Percentiles rank a stretch among this genome's conserved stretches.
phyloP scores from a whole-genome alignment of 2,888 invertebrate genomes.

The Hydroisotoma schaefferi region DNA sequence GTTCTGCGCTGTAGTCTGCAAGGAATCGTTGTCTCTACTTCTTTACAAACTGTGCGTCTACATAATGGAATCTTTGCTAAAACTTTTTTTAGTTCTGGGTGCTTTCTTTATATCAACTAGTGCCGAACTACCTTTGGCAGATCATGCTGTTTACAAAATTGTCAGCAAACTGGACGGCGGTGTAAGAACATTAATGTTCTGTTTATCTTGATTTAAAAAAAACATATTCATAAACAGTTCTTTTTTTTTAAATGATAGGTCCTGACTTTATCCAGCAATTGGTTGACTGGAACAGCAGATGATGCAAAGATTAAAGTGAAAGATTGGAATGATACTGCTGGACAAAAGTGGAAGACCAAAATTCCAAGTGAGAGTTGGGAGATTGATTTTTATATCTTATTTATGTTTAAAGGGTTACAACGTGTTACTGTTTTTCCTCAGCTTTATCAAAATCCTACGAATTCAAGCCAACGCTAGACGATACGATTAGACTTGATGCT shows the following conservation, averaged over 20 bases:
- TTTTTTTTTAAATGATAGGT: background rate
- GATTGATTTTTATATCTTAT: background rate
- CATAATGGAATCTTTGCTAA: too few relatives aligned
- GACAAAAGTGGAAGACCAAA: conserved; percentile 26
- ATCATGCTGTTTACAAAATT: conserved; percentile 23
- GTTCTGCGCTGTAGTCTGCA: too few relatives aligned
- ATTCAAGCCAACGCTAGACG: conserved; percentile 26
- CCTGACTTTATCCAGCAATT: background rate
- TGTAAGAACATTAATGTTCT: conserved; percentile 8
- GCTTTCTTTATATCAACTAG: too few relatives aligned
- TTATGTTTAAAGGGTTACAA: background rate
- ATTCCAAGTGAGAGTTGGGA: conserved; percentile 11
- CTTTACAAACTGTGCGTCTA: too few relatives aligned
- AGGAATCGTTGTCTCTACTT: too few relatives aligned
- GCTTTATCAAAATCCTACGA: conserved; percentile 21
- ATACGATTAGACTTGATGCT: background rate
- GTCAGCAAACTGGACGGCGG: conserved; percentile 18
- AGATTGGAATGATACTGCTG: conserved; percentile 12
- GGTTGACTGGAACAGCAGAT: background rate
- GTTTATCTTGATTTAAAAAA: background rate
- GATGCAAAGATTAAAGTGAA: conserved; percentile 4
- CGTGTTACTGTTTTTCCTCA: background rate
- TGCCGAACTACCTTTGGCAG: background rate
- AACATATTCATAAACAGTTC: background rate
- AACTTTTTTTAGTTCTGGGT: too few relatives aligned